phyloP scores from a whole-genome alignment of 2,113 vertebrate genomes.

The Mormoops blainvillei region DNA sequence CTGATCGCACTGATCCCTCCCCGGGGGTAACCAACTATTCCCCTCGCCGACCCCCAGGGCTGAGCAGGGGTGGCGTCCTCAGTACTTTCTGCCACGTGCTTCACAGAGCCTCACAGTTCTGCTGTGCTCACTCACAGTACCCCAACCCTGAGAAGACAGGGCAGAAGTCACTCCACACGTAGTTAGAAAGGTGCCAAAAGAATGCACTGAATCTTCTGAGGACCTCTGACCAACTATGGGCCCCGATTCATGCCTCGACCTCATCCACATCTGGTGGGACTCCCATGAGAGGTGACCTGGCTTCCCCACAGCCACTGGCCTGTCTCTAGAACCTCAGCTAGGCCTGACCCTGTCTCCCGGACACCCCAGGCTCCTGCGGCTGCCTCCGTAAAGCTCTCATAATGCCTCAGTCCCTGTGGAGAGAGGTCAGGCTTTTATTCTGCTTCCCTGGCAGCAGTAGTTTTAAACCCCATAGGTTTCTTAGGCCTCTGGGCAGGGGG shows the following conservation, averaged over 20 bases:
- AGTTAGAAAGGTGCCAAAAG: not conserved
- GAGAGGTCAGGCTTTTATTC: not conserved
- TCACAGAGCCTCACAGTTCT: not conserved
- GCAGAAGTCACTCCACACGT: not conserved
- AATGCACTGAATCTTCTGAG: not conserved
- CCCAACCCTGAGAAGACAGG: not conserved
- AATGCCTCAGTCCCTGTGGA: not conserved
- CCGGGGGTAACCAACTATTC: not conserved
- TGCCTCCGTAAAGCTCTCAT: not conserved
- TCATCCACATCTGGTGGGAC: not conserved
- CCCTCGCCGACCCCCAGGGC: not conserved
- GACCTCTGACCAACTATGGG: not conserved
- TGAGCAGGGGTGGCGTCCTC: fast-evolving
- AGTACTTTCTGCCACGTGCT: not conserved
- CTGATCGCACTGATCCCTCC: not conserved
- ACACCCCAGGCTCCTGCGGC: too few species aligned
- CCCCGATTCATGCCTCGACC: not conserved
- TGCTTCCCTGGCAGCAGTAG: not conserved
- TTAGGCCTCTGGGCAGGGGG: not conserved
- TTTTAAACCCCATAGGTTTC: not conserved
- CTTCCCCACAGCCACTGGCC: too few species aligned
- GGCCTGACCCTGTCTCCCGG: not conserved
- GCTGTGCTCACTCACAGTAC: not conserved
- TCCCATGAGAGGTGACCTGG: not conserved
- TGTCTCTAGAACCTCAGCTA: not conserved